These are phyloP conservation scores for Antidorcas marsupialis DNA, from an alignment of 2,113 vertebrate genomes.

Conservation along the genomic window DNA sequence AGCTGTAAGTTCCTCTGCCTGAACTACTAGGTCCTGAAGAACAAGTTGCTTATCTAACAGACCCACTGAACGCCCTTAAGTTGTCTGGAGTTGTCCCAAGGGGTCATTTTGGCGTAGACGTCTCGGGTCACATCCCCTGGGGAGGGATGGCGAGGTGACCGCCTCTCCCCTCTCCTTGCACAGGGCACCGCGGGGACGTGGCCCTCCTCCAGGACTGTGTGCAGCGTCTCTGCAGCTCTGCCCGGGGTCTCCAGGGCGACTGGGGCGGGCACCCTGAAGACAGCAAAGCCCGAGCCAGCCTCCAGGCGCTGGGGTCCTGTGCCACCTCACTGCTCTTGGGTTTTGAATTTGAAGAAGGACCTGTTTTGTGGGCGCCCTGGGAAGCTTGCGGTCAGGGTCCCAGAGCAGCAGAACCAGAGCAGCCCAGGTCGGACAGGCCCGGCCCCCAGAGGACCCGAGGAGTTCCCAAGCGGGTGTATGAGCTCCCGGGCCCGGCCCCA, in stretches of 20 bases:
- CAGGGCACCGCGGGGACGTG: slow-evolving; percentile 58
- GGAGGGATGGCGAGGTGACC: neutral
- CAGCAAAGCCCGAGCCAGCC: neutral
- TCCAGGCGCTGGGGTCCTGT: slow-evolving; percentile 78
- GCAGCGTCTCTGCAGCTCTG: slow-evolving; percentile 76
- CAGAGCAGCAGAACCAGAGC: neutral
- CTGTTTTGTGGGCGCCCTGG: neutral
- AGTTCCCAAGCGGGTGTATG: slow-evolving; percentile 70
- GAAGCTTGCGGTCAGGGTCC: neutral
- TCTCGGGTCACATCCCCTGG: neutral
- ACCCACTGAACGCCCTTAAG: neutral
- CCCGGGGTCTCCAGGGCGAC: neutral
- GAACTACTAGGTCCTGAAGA: neutral
- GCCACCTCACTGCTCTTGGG: slow-evolving; percentile 80
- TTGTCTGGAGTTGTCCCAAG: neutral
- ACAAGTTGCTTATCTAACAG: neutral
- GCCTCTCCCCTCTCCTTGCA: neutral
- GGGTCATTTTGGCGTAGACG: neutral
- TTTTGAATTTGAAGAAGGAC: slow-evolving; percentile 70
- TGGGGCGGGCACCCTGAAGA: neutral
- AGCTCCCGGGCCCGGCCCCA: neutral
- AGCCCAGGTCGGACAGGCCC: neutral
- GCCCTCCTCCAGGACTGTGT: slow-evolving; percentile 64
- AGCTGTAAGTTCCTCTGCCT: neutral
- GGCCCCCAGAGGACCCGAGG: neutral